Base-by-base conservation (phyloP, 2,797 vertebrate species). In the Cyclopterus lumpus region DNA sequence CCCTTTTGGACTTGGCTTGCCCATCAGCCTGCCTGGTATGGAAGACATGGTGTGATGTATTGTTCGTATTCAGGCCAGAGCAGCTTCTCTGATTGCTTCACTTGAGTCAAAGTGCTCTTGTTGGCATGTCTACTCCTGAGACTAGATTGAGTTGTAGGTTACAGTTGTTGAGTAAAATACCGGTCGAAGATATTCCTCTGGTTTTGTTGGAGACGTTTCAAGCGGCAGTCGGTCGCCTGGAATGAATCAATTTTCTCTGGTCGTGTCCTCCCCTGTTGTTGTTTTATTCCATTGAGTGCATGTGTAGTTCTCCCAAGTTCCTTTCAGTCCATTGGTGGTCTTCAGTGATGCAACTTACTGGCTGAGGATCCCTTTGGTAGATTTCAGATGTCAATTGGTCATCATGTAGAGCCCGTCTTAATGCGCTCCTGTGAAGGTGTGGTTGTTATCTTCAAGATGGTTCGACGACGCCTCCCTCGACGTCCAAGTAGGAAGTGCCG, bases 1-100 rank as follows among this genome's bases (percentile, higher is more conserved):
- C 38, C 91, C 91, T 24, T 92, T 93, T 18, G 90, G 86, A 67
- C 70, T 89, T 1, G 44, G 81, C 73, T 92, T 94, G 36, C 89
- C 78, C 24, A 86, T 90, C 80, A 93, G 81, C 71, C 88, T 88
- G 77, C 86, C 83, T 28, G 92, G 92, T 78, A 93, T 88, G 30
- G 88, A 91, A 70, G 92, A 81, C 92, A 94, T 93, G 72, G 75
- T 88, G 68, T 18, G 18, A 40, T 32, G 57, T 73, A 6, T 67
- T 7, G 28, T 40, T 46, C 10, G 34, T 75, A 0, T 60, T 83
- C 67, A 66, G 30, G 9, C 44, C 44, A 28, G 40, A 71, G 61
- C 32, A 28, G 53, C 51, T 75, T 86, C 30, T 83, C 61, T 48
- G 46, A 10, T 10, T 16, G 46, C 20, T 48, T 87, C 60, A 91